These are phyloP conservation scores for Emys orbicularis DNA, from an alignment of 2,797 vertebrate species.

Conservation along the genomic window DNA sequence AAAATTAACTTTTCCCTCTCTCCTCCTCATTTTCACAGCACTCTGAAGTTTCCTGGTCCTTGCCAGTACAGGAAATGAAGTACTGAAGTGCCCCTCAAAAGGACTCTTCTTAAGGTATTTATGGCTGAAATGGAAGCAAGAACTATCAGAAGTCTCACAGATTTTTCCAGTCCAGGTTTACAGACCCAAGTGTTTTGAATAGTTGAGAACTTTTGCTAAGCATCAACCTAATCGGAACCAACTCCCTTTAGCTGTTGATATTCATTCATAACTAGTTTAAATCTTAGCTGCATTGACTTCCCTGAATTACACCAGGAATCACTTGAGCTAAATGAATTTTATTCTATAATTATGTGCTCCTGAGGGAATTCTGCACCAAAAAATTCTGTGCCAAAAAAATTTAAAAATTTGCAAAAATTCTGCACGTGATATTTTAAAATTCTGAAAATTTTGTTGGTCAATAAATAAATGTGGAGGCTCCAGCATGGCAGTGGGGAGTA, in stretches of 20 bases:
- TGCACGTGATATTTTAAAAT: no score
- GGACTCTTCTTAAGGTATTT: not conserved
- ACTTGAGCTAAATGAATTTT: not conserved
- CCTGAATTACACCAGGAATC: rapidly evolving
- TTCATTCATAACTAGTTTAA: not conserved
- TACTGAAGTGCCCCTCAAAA: not conserved
- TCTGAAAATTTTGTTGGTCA: no score
- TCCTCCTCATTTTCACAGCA: not conserved
- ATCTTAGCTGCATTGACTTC: not conserved
- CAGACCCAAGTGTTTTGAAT: not conserved
- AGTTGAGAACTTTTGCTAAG: not conserved
- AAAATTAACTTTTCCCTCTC: not conserved
- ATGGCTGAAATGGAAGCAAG: not conserved
- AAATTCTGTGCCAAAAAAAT: no score
- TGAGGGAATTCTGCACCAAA: no score
- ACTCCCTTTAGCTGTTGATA: not conserved
- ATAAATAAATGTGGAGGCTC: no score
- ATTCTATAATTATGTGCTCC: not conserved
- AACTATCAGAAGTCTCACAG: not conserved
- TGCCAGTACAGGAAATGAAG: not conserved
- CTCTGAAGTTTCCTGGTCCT: not conserved
- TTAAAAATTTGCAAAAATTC: no score
- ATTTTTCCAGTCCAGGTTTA: not conserved
- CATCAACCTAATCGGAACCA: not conserved
- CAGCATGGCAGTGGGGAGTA: no score